Evolutionary conservation across 2,888 invertebrate species (phyloP), one percentile per base, ranked within the genome.

Genomic region (Andrena trimmerana): DNA sequence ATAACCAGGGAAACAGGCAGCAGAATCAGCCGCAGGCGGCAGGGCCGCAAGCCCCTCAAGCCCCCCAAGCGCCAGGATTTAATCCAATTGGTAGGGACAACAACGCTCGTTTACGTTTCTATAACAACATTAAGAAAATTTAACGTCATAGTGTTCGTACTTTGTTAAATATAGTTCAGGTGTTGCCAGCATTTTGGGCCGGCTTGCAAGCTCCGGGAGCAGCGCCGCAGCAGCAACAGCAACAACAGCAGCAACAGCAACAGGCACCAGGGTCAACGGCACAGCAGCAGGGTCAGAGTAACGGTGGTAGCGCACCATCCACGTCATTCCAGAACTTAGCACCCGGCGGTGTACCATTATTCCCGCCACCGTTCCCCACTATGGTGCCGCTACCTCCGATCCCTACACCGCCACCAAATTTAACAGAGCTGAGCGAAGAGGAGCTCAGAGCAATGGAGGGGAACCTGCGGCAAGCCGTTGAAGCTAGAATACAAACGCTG

Each of bases 361-460:
- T 95, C 70, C 93, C 95, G 29, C 95, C 96, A 3, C 95, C 96
- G 6, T 95, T 96, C 75, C 84, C 94, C 94, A 81, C 94, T 93
- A 95, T 95, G 93, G 95, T 95, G 94, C 95, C 95, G 82, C 93
- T 95, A 83, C 96, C 96, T 52, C 96, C 97, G 16, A 97, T 97
- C 29, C 98, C 98, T 0, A 96, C 97, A 81, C 97, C 97, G 52
- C 97, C 98, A 60, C 95, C 96, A 52, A 96, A 96, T 90, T 95
- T 98, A 80, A 95, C 96, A 66, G 96, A 95, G 50, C 95, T 99
- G 69, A 96, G 96, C 59, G 96, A 97, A 63, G 98, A 98, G 63
- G 99, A 99, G 92, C 95, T 99, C 73, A 95, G 96, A 78, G 95
- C 96, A 20, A 96, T 99, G 97, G 99, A 99, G 94, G 99, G 99